Percentiles rank a stretch among this genome's conserved stretches.
These are phyloP conservation scores for Erithacus rubecula DNA, from an alignment of 2,797 vertebrate genomes.

Conservation along the genomic window DNA sequence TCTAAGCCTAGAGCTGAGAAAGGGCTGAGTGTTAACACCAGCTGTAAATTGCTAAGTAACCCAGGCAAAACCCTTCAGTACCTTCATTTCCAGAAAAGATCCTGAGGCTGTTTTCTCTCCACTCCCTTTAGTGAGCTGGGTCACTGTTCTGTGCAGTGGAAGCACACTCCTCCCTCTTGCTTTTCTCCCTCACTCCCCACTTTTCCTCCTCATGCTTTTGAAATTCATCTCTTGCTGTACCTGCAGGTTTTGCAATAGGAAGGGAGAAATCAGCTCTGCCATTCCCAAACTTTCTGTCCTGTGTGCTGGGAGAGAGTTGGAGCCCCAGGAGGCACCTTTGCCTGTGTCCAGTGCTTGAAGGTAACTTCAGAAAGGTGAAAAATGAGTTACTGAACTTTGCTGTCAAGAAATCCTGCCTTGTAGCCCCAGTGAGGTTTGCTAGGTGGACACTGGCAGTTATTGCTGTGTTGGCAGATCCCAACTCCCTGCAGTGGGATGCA, in stretches of 20 bases:
- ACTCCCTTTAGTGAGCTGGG: not conserved
- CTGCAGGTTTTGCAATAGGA: not conserved
- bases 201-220: not conserved
- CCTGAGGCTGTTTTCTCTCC: not conserved
- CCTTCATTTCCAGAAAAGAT: not conserved
- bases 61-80: not conserved
- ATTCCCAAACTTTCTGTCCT: not conserved
- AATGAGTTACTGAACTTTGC: not conserved
- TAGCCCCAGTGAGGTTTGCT: accelerated
- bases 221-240: not conserved
- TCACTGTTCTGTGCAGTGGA: not conserved
- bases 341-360: not conserved
- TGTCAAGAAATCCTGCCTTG: accelerated
- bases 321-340: not conserved
- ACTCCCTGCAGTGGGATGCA: accelerated
- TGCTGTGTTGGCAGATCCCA: not conserved
- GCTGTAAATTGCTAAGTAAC: not conserved
- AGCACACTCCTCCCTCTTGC: not conserved
- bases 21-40: not conserved
- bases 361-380: not conserved
- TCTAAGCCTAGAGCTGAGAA: not conserved
- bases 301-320: not conserved
- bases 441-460: accelerated
- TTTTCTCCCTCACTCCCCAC: accelerated
- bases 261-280: not conserved